Conservation (phyloP, 2,113 vertebrate species). For the Tragelaphus imberbis region DNA sequence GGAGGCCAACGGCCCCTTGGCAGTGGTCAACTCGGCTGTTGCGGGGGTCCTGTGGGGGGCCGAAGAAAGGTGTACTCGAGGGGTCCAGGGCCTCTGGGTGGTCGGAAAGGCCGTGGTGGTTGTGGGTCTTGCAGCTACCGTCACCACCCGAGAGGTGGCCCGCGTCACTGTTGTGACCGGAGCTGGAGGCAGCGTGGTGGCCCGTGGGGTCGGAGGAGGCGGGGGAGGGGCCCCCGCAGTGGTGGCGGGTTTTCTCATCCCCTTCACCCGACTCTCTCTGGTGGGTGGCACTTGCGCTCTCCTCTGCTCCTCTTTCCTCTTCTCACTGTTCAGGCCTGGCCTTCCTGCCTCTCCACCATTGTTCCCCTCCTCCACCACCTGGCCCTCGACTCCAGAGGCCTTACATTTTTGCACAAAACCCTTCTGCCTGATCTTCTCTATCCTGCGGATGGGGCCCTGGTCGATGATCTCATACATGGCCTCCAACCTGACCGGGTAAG, state of each 20-base stretch:
- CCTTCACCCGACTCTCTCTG: conserved; percentile 78
- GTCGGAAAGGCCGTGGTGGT: conserved; percentile 74
- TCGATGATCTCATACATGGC: conserved; percentile 97
- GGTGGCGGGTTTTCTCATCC: conserved; percentile 70
- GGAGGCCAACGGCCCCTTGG: conserved; percentile 67
- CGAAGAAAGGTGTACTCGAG: conserved; percentile 61
- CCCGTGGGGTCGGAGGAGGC: conserved; percentile 65
- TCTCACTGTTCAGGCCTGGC: conserved; percentile 51
- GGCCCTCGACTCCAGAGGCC: conserved; percentile 93
- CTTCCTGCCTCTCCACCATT: conserved; percentile 33
- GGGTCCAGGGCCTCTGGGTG: conserved; percentile 79
- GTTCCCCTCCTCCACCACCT: conserved; percentile 84
- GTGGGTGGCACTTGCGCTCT: conserved; percentile 71
- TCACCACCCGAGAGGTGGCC: conserved; percentile 58
- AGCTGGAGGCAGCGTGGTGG: conserved; percentile 73
- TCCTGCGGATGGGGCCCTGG: conserved; percentile 90
- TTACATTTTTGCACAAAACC: conserved; percentile 95
- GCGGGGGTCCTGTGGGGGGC: conserved; percentile 73
- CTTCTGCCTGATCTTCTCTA: conserved; percentile 95
- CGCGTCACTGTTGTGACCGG: conserved; percentile 75
- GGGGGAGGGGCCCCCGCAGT: conserved; percentile 53
- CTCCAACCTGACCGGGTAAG: conserved; percentile 96
- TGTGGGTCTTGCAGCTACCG: conserved; percentile 66
- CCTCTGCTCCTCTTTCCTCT: conserved; percentile 80
- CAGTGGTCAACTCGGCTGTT: conserved; percentile 61